A percentile compares a stretch with the other conserved stretches of the same genome.
These are phyloP conservation scores for Miltochrista miniata DNA, from an alignment of 2,888 invertebrate genomes.

Conservation along the genomic window DNA sequence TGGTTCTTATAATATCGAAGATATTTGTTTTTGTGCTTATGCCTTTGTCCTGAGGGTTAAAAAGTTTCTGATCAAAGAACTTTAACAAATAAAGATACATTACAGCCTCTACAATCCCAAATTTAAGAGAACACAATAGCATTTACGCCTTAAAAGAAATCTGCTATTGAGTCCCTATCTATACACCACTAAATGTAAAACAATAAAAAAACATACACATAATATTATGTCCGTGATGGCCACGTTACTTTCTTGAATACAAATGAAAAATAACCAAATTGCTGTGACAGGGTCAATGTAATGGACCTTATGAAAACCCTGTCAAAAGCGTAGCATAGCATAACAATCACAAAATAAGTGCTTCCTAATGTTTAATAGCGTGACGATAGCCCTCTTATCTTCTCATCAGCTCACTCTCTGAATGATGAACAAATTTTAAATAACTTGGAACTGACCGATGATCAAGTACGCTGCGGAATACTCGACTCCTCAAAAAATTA, in stretches of 20 bases:
- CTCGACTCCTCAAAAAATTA: too few relatives aligned
- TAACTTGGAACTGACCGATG: too few relatives aligned
- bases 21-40: too few relatives aligned
- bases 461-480: too few relatives aligned
- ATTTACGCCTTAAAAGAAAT: neutral
- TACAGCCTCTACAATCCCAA: neutral
- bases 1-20: too few relatives aligned
- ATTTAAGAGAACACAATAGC: neutral
- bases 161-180: neutral
- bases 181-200: conserved; percentile 22
- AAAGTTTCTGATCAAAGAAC: too few relatives aligned
- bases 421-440: too few relatives aligned
- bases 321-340: conserved; percentile 40
- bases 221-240: conserved; percentile 53
- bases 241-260: conserved; percentile 60
- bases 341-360: conserved; percentile 12
- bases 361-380: neutral
- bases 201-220: conserved; percentile 50
- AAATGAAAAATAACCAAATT: conserved; percentile 60
- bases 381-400: neutral
- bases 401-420: too few relatives aligned
- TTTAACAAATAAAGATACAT: too few relatives aligned
- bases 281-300: conserved; percentile 37
- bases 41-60: too few relatives aligned
- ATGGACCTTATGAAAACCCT: conserved; percentile 38